These are phyloP conservation scores for Tenodera sinensis DNA, from an alignment of 2,888 invertebrate genomes.

Conservation along the genomic window DNA sequence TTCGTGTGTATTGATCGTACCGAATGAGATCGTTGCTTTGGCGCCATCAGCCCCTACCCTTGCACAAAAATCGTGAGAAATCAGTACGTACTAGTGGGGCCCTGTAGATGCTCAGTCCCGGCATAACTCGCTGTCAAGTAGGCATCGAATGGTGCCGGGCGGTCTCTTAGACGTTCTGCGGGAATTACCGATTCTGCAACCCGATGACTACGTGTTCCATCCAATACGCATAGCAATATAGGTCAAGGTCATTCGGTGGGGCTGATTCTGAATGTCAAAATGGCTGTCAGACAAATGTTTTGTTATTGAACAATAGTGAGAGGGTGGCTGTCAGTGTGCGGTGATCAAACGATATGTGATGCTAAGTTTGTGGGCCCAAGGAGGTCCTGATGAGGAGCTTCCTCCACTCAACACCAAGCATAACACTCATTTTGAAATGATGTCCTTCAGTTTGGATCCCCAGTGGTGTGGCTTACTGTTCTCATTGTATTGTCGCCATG, in stretches of 20 bases:
- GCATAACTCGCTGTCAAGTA: not conserved
- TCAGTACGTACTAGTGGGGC: not conserved
- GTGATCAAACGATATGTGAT: conserved; percentile 7
- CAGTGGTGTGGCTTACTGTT: conserved; percentile 35
- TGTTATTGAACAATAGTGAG: not conserved
- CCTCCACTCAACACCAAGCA: not conserved
- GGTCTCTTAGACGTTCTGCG: not conserved
- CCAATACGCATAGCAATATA: not conserved
- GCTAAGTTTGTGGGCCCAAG: conserved; percentile 9
- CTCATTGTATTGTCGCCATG: conserved; percentile 35
- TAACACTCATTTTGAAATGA: conserved; percentile 29
- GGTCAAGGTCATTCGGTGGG: not conserved
- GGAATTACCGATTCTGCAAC: not conserved
- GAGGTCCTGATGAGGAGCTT: conserved; percentile 1
- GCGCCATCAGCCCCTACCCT: not conserved
- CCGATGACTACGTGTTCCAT: not conserved
- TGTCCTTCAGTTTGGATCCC: conserved; percentile 34
- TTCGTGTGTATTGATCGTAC: not conserved
- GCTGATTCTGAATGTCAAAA: not conserved
- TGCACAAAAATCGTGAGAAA: not conserved
- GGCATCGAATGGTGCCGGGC: not conserved
- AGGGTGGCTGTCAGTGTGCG: not conserved
- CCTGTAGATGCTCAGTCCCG: not conserved
- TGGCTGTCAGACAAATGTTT: not conserved
- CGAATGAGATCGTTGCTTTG: not conserved